Base-by-base conservation (phyloP, 2,888 invertebrate species). In the Gandaritis pyraliata region DNA sequence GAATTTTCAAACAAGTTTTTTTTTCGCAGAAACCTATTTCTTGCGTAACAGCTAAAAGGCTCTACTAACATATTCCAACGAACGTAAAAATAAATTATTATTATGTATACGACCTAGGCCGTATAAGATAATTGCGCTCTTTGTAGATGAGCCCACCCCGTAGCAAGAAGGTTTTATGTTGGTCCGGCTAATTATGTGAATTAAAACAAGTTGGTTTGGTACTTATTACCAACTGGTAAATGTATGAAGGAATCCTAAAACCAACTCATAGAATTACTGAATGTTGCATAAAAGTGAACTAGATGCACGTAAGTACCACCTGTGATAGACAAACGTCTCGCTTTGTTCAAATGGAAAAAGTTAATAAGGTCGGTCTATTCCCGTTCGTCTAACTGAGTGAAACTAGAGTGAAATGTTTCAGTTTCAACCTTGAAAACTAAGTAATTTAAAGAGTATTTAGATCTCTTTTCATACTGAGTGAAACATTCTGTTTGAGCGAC, bases 81-180 rank as follows among this genome's bases (percentile, higher is more conserved):
- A 48, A 47, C 47, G 47, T 52, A 52, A 58, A 52, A 53, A 48
- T 47, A 52, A 47, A 52, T 47, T 39, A 45, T 58, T 58, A 56
- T 48, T 36, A 58, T 41, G 36, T 38, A 52, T 38, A 52, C 47
- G 33, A 48, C 48, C 48, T 53, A 53, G 58, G 41, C 48, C 58
- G 58, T 53, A 53, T 41, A 53, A 53, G 48, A 48, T 59, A 53
- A 59, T 52, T 53, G 52, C 58, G 33, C 48, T 58, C 45, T 51
- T 58, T 58, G 53, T 41, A 23, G 53, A 53, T 53, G 58, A 53
- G 48, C 46, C 58, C 48, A 43, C 48, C 52, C 23, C 1, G 48
- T 45, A 58, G 23, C 16, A 45, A 30, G 30, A 11, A 36, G 49
- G 57, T 47, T 58, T 58, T 48, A 53, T 53, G 58, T 53, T 41